Percentiles rank a stretch among this genome's conserved stretches.
These are phyloP conservation scores for Euplexia lucipara DNA, from an alignment of 2,888 invertebrate genomes.

Conservation along the genomic window DNA sequence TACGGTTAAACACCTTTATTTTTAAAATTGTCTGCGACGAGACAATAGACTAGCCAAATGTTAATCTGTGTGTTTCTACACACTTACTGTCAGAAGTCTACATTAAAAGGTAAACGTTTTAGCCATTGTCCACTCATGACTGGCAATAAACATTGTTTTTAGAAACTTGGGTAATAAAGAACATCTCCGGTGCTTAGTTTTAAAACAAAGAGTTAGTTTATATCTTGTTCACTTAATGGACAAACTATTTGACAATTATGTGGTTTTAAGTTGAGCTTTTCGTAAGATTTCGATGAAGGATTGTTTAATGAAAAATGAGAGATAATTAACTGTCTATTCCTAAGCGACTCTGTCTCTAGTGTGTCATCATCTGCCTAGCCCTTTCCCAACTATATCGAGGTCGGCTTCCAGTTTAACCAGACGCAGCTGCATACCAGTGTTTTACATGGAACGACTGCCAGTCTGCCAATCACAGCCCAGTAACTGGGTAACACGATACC, in stretches of 20 bases:
- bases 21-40: not conserved
- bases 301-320: too few species aligned
- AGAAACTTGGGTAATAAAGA: conserved; percentile 43
- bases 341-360: too few species aligned
- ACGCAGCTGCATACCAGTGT: too few species aligned
- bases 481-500: too few species aligned
- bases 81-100: conserved; percentile 34
- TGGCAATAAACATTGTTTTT: conserved; percentile 35
- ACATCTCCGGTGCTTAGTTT: conserved; percentile 41
- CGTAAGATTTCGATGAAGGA: too few species aligned
- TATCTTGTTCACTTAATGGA: conserved; percentile 23
- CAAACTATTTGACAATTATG: conserved; percentile 11
- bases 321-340: too few species aligned
- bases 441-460: too few species aligned
- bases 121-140: conserved; percentile 35
- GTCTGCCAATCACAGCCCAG: too few species aligned
- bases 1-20: too few species aligned
- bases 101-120: conserved; percentile 48
- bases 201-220: conserved; percentile 39
- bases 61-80: conserved; percentile 29
- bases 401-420: too few species aligned
- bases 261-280: not conserved
- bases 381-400: too few species aligned
- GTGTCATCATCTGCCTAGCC: too few species aligned
- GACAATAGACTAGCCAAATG: not conserved